phyloP scores from a whole-genome alignment of 2,113 vertebrate genomes.

The Bos indicus region DNA sequence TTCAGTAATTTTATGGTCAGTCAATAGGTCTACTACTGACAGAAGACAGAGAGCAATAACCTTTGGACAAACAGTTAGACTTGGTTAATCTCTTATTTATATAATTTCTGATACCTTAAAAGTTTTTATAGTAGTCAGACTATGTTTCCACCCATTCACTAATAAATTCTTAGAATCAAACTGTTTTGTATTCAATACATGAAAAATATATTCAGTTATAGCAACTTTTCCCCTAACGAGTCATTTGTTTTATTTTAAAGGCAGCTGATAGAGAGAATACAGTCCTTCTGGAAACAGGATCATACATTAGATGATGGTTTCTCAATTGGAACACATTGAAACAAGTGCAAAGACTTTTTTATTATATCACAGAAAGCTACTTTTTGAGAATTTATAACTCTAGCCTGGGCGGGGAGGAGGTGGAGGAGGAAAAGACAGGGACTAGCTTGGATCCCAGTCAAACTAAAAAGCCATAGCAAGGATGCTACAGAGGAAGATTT shows the following conservation, averaged over 20 bases:
- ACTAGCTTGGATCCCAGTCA: neutral
- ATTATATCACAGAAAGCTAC: neutral
- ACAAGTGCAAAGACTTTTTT: neutral
- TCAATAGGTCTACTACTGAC: neutral
- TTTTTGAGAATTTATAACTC: conserved; percentile 18
- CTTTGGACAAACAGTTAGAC: neutral
- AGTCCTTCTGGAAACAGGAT: conserved; percentile 11
- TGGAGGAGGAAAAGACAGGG: neutral
- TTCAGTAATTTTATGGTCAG: conserved; percentile 30
- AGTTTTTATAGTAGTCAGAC: neutral
- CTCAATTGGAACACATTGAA: neutral
- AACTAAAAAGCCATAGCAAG: conserved; percentile 16
- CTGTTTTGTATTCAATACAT: conserved; percentile 1
- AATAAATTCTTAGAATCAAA: conserved; percentile 40
- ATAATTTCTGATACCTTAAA: conserved; percentile 18
- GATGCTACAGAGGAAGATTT: neutral
- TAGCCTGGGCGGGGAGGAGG: neutral
- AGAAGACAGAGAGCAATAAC: neutral
- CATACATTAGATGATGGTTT: neutral
- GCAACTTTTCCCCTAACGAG: neutral
- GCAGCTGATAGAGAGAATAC: neutral
- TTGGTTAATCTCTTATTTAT: conserved; percentile 10
- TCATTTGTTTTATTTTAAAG: conserved; percentile 4
- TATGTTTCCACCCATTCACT: neutral
- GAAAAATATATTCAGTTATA: conserved; percentile 26